A percentile compares a stretch with the other conserved stretches of the same genome.
Evolutionary conservation across 2,797 vertebrate species (phyloP).

Genomic region (Clarias laeviceps): DNA sequence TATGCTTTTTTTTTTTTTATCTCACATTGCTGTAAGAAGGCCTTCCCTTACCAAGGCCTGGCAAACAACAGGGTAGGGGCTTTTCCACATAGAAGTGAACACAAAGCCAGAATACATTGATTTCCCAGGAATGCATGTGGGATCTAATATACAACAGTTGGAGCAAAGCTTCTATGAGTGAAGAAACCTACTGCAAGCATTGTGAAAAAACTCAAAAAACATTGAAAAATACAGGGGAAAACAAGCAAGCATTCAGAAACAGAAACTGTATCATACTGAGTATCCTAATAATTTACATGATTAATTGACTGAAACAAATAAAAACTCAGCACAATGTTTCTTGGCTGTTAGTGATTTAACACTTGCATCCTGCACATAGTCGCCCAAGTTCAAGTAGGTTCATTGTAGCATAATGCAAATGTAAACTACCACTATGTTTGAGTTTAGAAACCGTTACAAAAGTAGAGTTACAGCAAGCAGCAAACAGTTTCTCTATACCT

Average conservation of each 20-base stretch:
- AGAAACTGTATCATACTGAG: not conserved
- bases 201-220: not conserved
- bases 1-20: conserved; percentile 46
- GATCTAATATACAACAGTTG: conserved; percentile 26
- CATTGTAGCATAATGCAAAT: not conserved
- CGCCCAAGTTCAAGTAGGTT: not conserved
- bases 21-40: conserved; percentile 38
- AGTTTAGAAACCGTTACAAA: not conserved
- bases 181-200: conserved; percentile 5
- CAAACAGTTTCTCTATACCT: not conserved
- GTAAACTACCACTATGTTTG: not conserved
- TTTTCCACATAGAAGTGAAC: conserved; percentile 51
- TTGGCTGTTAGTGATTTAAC: not conserved
- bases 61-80: conserved; percentile 55
- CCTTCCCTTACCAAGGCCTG: conserved; percentile 19
- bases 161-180: not conserved
- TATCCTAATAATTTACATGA: not conserved
- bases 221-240: not conserved
- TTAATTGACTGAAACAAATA: not conserved
- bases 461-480: not conserved
- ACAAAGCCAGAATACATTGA: conserved; percentile 40
- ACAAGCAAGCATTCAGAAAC: not conserved
- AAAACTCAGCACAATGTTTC: not conserved
- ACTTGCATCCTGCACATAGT: not conserved
- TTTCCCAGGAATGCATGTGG: conserved; percentile 38